A percentile compares a stretch with the other conserved stretches of the same genome.
Conservation (phyloP, 2,797 vertebrate genomes). For the Tachyglossus aculeatus region DNA sequence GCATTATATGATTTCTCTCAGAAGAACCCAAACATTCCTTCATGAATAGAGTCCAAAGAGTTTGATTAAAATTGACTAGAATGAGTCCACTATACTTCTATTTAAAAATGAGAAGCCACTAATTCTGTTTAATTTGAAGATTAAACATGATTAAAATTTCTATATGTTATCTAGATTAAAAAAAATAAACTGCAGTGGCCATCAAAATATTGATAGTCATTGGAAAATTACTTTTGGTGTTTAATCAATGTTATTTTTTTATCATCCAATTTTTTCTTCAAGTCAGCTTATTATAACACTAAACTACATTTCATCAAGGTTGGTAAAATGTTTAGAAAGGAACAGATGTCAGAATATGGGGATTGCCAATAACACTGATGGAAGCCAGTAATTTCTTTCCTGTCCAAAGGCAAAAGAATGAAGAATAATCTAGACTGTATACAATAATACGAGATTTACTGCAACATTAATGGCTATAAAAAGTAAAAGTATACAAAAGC, state of each 20-base stretch:
- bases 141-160: constrained; percentile 71
- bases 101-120: constrained; percentile 66
- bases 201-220: constrained; percentile 71
- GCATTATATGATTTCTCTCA: neutral
- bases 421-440: constrained; percentile 78
- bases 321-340: constrained; percentile 93
- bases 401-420: constrained; percentile 84
- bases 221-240: constrained; percentile 72
- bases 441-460: constrained; percentile 73
- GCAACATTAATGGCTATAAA: constrained; percentile 72
- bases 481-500: constrained; percentile 70
- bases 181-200: constrained; percentile 63
- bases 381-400: constrained; percentile 92
- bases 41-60: constrained; percentile 38
- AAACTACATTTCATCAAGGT: constrained; percentile 89
- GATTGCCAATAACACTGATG: constrained; percentile 91
- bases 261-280: constrained; percentile 69
- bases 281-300: constrained; percentile 71
- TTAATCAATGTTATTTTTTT: constrained; percentile 75
- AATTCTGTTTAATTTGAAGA: constrained; percentile 71
- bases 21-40: constrained; percentile 48
- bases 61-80: constrained; percentile 65
- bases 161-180: constrained; percentile 64
- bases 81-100: constrained; percentile 50
- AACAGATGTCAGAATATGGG: constrained; percentile 93